Percentiles rank a stretch among this genome's conserved stretches.
Conservation (phyloP, 2,888 invertebrate genomes). For the Charanyca ferruginea region DNA sequence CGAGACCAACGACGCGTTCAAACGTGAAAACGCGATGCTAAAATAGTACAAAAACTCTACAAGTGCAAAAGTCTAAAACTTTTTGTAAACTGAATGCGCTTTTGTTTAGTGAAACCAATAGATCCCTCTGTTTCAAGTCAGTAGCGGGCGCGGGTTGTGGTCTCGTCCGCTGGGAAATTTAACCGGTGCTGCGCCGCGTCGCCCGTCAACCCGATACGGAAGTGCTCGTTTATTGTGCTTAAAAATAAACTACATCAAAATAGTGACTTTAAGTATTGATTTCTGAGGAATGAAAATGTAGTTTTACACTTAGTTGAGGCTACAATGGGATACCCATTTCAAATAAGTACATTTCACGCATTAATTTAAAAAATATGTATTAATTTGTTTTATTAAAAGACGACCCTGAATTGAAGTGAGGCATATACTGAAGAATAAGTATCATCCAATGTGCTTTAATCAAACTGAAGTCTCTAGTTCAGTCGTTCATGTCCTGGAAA, state of each 20-base stretch:
- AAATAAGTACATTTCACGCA: background rate
- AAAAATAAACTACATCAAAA: constrained; percentile 60
- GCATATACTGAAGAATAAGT: no score
- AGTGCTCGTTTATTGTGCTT: constrained; percentile 62
- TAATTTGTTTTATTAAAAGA: no score
- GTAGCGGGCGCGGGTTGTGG: constrained; percentile 45
- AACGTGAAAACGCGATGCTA: no score
- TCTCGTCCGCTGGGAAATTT: constrained; percentile 75
- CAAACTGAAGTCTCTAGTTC: no score
- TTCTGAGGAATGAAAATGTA: background rate
- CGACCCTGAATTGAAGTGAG: no score
- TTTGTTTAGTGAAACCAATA: constrained; percentile 64
- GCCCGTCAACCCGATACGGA: constrained; percentile 64
- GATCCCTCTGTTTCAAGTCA: constrained; percentile 64
- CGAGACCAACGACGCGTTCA: no score
- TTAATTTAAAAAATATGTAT: background rate
- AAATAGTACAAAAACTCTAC: constrained; percentile 5
- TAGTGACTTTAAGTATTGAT: constrained; percentile 46
- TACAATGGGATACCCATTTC: background rate
- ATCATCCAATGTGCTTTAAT: no score
- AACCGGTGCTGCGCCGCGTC: constrained; percentile 60
- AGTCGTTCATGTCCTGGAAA: background rate
- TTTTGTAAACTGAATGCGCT: constrained; percentile 21
- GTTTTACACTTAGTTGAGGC: background rate
- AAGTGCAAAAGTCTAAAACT: constrained; percentile 13